Base-by-base conservation (phyloP, 2,113 vertebrate genomes). In the Donacobius atricapilla region DNA sequence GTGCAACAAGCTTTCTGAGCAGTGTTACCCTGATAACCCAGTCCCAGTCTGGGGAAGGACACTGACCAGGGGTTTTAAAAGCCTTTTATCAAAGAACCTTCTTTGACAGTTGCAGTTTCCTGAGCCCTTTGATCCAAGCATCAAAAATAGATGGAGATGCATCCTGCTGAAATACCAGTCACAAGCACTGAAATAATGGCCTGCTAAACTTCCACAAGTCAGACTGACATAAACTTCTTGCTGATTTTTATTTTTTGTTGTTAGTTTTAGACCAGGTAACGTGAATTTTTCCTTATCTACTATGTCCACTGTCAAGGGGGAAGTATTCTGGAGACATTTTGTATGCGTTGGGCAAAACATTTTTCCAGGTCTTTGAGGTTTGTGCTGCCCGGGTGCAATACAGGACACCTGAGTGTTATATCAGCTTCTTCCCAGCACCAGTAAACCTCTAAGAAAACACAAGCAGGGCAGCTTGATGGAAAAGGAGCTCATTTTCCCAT, bases 351-450 rank as follows among this genome's bases (percentile, higher is more conserved):
- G 37, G 48, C 28, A 76, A 85, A 66, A 58, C 6, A 8, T 51
- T 65, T 78, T 76, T 48, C 50, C 54, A 17, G 0, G 15, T 33
- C 33, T 80, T 28, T 2, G 1, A 68, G 58, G 40, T 80, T 24
- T 53, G 37, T 28, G 28, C 13, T 61, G 60, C 51, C 57, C 63
- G 30, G 11, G 16, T 13, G 35, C 33, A 61, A 7, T 7, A 54
- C 23, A 73, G 15, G 48, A 53, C n/a, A 48, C 30, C 7, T 6
- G 9, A 71, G 45, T 2, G 1, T 15, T 25, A n/a, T 0, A 2
- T 11, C 56, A 94, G 37, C 80, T 69, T 44, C 58, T 56, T 77
- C 24, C 30, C 54, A 53, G 10, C 1, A 1, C 35, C 42, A 45
- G 12, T 2, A 8, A 88, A n/a, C 57, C 56, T 56, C 61, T 30